Conservation (phyloP, 2,888 invertebrate genomes). For the Mythimna loreyi region DNA sequence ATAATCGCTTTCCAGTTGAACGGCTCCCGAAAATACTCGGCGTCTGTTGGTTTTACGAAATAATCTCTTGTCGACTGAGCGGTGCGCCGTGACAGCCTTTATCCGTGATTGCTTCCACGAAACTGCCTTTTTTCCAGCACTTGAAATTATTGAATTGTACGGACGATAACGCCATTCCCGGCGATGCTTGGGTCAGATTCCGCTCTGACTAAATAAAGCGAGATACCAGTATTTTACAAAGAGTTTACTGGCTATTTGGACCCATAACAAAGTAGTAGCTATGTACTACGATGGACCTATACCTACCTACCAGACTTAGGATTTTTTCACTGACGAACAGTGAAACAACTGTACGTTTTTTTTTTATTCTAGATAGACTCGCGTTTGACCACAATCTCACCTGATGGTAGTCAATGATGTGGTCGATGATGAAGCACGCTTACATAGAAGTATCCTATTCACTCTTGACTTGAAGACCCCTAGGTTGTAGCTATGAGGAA, state of each 20-base stretch:
- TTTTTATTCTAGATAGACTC: no score
- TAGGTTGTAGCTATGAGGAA: no score
- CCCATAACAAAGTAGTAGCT: neutral
- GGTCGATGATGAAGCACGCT: no score
- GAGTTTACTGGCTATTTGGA: neutral
- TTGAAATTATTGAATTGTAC: slow-evolving; percentile 14
- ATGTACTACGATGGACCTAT: neutral
- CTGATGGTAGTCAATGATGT: no score
- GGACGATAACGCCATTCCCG: neutral
- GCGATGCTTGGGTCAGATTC: neutral
- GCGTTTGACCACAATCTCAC: no score
- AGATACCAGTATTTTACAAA: neutral
- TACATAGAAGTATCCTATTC: no score
- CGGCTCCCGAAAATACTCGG: neutral
- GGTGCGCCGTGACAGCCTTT: neutral
- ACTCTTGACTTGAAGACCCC: no score
- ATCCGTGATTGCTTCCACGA: slow-evolving; percentile 1
- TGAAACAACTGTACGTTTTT: neutral
- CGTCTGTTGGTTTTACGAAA: slow-evolving; percentile 30
- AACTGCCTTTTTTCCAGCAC: slow-evolving; percentile 12
- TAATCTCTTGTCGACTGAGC: slow-evolving; percentile 6
- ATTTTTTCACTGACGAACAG: neutral
- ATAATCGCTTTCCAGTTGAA: slow-evolving; percentile 32
- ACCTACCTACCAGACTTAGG: no score
- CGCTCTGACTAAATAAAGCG: neutral